Base-by-base conservation (phyloP, 2,888 invertebrate species). In the Ganaspis brasiliensis region DNA sequence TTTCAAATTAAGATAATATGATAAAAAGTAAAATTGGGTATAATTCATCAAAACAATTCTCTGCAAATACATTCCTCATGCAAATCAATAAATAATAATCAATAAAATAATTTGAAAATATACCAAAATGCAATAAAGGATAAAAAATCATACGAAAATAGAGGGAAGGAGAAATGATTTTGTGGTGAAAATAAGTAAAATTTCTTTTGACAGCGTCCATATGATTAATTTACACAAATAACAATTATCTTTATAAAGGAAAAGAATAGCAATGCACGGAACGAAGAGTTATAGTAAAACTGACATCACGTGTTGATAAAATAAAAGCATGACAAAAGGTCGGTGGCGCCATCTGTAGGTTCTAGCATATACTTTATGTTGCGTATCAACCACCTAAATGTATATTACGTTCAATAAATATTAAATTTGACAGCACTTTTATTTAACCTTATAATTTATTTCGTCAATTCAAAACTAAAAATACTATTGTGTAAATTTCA, bases 1-100 rank as follows among this genome's bases (percentile, higher is more conserved):
- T 31, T 31, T 31, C 3, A 31, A 31, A 6, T 31, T n/a, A n/a
- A n/a, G 31, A 31, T 31, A 4, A 4, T 31, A 4, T 31, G 31
- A 2, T 31, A 6, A 31, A 31, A 31, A 59, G 26, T 59, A 57
- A 14, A 26, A 5, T 14, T n/a, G 21, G 37, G 14, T 24, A n/a
- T 63, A 45, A 24, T 19, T 45, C 8, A 37, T 19, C 19, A 61
- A 61, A 67, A 45, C 9, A 40, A 1, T 9, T 45, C 10, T 61
- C 14, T 45, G 8, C 21, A 67, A 67, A 45, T 24, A 4, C 67
- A 67, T 67, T 45, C 40, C 45, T 67, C 67, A 67, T 67, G 67
- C 67, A 63, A n/a, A 49, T 4, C 14, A 49, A n/a, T n/a, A 49
- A 49, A 40, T 21, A 67, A 24, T 9, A 5, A 12, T 45, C 14